phyloP scores from a whole-genome alignment of 2,797 vertebrate species.

The Melanotaenia nigrans region DNA sequence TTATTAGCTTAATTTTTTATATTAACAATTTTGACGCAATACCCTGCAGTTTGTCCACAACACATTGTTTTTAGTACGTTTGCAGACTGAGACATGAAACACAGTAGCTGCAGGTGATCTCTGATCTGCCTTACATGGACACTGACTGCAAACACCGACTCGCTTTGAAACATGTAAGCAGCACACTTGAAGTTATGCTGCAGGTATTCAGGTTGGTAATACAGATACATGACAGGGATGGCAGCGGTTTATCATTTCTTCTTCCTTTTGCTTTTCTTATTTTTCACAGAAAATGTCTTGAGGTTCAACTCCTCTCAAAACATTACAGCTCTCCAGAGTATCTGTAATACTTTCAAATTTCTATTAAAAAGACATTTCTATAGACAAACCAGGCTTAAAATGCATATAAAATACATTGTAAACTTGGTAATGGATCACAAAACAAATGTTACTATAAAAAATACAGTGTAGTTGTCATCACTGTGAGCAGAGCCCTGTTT shows the following conservation, averaged over 20 bases:
- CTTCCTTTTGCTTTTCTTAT: neutral
- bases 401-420: neutral
- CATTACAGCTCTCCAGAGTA: neutral
- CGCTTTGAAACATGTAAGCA: neutral
- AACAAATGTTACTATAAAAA: neutral
- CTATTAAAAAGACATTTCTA: neutral
- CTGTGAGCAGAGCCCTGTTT: too few species aligned
- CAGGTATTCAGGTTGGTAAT: slow-evolving; percentile 10
- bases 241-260: slow-evolving; percentile 56
- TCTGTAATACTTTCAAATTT: neutral
- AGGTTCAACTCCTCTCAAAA: neutral
- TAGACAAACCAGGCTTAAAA: neutral
- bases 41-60: too few species aligned
- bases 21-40: neutral
- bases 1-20: neutral
- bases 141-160: neutral
- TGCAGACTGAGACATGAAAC: neutral
- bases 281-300: neutral
- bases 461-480: neutral
- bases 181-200: neutral
- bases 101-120: neutral
- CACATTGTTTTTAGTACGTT: neutral
- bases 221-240: neutral
- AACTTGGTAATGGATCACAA: neutral
- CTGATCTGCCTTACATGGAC: neutral